Percentiles rank a stretch among this genome's conserved stretches.
These are phyloP conservation scores for Budorcas taxicolor DNA, from an alignment of 2,113 vertebrate genomes.

Conservation along the genomic window DNA sequence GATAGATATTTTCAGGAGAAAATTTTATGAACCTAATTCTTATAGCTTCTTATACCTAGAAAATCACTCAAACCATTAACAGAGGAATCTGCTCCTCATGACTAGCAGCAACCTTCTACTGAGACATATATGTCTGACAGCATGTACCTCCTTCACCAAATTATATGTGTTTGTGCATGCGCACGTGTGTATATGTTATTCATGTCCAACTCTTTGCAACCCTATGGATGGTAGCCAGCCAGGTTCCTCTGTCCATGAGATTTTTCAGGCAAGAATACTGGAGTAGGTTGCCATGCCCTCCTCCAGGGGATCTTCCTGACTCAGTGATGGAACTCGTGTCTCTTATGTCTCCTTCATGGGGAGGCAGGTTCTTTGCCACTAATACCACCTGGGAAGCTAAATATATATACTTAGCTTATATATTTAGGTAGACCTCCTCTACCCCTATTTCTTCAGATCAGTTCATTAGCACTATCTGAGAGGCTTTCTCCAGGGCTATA, in stretches of 20 bases:
- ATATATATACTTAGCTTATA: neutral
- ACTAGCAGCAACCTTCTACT: neutral
- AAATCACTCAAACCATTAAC: neutral
- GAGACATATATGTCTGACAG: neutral
- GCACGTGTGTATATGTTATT: fast-evolving
- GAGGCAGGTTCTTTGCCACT: neutral
- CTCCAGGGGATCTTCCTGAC: neutral
- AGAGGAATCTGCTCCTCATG: neutral
- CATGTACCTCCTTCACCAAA: neutral
- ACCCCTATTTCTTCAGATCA: neutral
- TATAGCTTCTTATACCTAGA: neutral
- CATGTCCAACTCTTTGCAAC: neutral
- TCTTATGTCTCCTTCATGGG: neutral
- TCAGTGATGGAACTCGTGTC: neutral
- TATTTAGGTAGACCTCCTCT: neutral
- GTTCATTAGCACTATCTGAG: neutral
- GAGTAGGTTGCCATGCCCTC: neutral
- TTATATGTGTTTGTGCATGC: neutral
- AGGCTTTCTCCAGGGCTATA: neutral
- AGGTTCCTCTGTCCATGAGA: neutral
- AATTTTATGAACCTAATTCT: neutral
- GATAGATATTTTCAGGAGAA: neutral
- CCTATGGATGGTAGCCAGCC: neutral
- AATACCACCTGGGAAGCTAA: neutral
- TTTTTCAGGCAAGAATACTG: neutral